Evolutionary conservation across 2,888 invertebrate genomes (phyloP).

Genomic region (Drosophila rellima): DNA sequence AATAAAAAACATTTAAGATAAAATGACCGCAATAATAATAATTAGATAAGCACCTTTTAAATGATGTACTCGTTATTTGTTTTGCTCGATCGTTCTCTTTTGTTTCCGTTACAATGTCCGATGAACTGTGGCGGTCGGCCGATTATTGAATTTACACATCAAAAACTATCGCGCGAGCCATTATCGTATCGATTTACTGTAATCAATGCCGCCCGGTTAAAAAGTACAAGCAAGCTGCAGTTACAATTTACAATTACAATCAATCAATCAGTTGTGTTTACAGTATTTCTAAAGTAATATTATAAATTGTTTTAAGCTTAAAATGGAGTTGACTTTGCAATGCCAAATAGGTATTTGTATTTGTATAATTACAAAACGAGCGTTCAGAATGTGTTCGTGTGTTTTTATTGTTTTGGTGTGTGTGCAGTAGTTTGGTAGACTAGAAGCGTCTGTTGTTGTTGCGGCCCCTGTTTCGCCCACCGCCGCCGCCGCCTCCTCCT

Average conservation of each 20-base stretch:
- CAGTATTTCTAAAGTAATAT: conserved; percentile 34
- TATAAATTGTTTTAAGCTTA: conserved; percentile 45
- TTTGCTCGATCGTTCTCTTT: neutral
- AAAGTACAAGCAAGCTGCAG: conserved; percentile 12
- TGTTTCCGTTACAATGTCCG: conserved; percentile 3
- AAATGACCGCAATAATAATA: neutral
- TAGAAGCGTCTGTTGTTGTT: conserved; percentile 81
- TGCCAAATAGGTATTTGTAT: conserved; percentile 32
- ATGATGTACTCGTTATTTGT: neutral
- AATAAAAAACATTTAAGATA: conserved; percentile 31
- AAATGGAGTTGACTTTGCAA: conserved; percentile 22
- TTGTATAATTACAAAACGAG: conserved; percentile 36
- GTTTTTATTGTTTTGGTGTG: conserved; percentile 22
- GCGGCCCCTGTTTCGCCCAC: conserved; percentile 67
- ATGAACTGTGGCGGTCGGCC: conserved; percentile 30
- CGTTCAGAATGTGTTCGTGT: conserved; percentile 43
- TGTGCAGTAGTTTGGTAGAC: conserved; percentile 1
- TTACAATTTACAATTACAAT: conserved; percentile 37
- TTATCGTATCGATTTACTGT: conserved; percentile 10
- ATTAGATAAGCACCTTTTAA: neutral
- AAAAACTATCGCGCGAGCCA: neutral
- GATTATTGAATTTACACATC: neutral
- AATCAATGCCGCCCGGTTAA: conserved; percentile 27
- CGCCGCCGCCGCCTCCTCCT: conserved; percentile 33
- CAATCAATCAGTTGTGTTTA: conserved; percentile 19